Conservation (phyloP, 2,797 vertebrate species). For the Etheostoma nigrum region DNA sequence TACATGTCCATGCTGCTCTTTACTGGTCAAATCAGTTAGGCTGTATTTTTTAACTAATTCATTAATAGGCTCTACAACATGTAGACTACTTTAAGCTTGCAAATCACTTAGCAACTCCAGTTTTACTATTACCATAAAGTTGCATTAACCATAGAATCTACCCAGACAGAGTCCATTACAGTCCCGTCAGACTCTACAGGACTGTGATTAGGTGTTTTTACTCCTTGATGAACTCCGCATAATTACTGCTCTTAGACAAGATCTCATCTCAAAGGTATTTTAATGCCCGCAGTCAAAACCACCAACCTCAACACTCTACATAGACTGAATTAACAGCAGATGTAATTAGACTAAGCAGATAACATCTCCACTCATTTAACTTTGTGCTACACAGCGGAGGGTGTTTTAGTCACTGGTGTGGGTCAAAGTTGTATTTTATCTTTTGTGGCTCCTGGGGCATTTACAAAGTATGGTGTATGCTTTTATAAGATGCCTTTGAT, state of each 20-base stretch:
- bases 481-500: constrained; percentile 53
- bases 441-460: not conserved
- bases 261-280: constrained; percentile 59
- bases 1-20: not conserved
- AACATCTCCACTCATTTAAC: constrained; percentile 45
- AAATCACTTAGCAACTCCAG: constrained; percentile 17
- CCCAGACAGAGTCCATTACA: constrained; percentile 21
- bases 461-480: not conserved
- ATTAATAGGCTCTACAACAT: not conserved
- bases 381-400: constrained; percentile 28
- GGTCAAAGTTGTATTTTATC: constrained; percentile 40
- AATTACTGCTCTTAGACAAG: constrained; percentile 47
- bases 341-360: constrained; percentile 42
- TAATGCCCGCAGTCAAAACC: constrained; percentile 35
- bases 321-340: constrained; percentile 46
- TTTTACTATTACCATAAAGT: constrained; percentile 20
- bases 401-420: constrained; percentile 30
- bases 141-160: constrained; percentile 9
- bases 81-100: constrained; percentile 1
- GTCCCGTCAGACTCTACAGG: constrained; percentile 10
- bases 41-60: not conserved
- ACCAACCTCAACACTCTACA: constrained; percentile 32
- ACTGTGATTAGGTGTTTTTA: constrained; percentile 22
- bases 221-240: constrained; percentile 31
- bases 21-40: not conserved